Evolutionary conservation across 2,113 vertebrate genomes (phyloP).

Genomic region (Rhinichthys klamathensis): DNA sequence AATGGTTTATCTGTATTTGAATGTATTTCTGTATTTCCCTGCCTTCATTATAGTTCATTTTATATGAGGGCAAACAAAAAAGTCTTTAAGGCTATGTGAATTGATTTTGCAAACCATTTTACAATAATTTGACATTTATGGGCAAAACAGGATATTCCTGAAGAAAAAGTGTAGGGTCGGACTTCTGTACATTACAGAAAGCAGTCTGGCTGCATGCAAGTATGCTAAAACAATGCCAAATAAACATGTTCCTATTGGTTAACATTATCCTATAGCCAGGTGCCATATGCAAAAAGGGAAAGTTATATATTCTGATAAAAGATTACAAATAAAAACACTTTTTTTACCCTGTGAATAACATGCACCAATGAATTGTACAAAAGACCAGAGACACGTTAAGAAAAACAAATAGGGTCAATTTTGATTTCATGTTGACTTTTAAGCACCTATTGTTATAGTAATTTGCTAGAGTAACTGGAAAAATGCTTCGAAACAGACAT

Average conservation of each 20-base stretch:
- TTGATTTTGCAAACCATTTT: background rate
- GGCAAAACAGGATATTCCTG: too few relatives aligned
- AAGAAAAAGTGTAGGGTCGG: background rate
- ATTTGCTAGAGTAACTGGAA: background rate
- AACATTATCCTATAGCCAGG: background rate
- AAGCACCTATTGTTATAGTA: background rate
- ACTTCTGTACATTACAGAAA: background rate
- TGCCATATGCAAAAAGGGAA: background rate
- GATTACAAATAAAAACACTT: background rate
- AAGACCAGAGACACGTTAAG: background rate
- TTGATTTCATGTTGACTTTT: background rate
- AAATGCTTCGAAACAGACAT: conserved; percentile 63
- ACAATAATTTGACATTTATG: background rate
- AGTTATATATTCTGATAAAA: background rate
- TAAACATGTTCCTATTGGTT: background rate
- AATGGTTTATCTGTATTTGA: background rate
- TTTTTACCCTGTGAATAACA: background rate
- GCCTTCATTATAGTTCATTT: background rate
- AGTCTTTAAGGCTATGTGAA: background rate
- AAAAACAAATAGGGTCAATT: background rate
- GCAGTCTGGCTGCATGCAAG: background rate
- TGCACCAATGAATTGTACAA: background rate
- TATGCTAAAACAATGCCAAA: background rate
- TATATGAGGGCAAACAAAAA: background rate
- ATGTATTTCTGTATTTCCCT: background rate